Percentiles rank a stretch among this genome's conserved stretches.
Conservation (phyloP, 2,113 vertebrate species). For the Proterorhinus semilunaris region DNA sequence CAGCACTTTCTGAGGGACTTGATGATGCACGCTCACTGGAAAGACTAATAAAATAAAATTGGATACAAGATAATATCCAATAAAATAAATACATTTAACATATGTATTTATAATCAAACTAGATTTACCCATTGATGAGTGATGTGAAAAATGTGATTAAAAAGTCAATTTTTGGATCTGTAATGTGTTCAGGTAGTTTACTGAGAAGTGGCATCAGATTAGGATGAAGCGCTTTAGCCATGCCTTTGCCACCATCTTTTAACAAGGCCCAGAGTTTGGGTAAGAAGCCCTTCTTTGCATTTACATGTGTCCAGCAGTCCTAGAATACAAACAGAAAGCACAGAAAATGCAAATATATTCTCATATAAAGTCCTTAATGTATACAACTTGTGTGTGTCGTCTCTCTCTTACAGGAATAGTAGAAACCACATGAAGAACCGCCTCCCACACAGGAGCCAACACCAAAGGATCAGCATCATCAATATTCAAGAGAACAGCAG, state of each 20-base stretch:
- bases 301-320: conserved; percentile 95
- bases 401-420: conserved; percentile 80
- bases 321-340: conserved; percentile 48
- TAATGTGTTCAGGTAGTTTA: conserved; percentile 82
- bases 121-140: conserved; percentile 83
- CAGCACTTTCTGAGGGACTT: conserved; percentile 86
- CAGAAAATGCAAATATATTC: background rate
- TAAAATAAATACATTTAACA: no score
- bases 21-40: conserved; percentile 80
- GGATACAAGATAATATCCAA: background rate
- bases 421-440: conserved; percentile 83
- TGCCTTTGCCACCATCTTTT: conserved; percentile 87
- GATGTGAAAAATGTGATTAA: conserved; percentile 84
- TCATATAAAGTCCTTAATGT: background rate
- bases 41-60: conserved; percentile 68
- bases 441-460: conserved; percentile 91
- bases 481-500: conserved; percentile 87
- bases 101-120: background rate
- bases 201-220: conserved; percentile 92
- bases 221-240: conserved; percentile 87
- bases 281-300: conserved; percentile 88
- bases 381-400: background rate
- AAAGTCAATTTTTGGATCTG: conserved; percentile 83
- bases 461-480: conserved; percentile 92
- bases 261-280: conserved; percentile 89